phyloP scores from a whole-genome alignment of 2,888 invertebrate species.

The Boloria euphrosyne region DNA sequence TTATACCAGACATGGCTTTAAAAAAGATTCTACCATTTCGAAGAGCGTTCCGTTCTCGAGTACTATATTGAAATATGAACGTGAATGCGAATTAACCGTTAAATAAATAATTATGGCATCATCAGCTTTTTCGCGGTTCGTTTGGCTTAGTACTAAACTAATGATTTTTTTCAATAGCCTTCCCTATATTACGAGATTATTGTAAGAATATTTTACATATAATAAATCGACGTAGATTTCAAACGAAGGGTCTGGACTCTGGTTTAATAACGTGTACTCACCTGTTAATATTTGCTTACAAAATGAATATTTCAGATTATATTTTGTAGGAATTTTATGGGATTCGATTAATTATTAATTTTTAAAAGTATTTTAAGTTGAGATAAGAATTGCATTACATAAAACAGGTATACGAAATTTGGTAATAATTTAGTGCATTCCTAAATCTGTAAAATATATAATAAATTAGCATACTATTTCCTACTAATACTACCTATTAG shows the following conservation, averaged over 20 bases:
- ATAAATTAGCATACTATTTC: no score
- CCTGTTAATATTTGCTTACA: slow-evolving; percentile 15
- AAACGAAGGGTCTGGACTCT: slow-evolving; percentile 18
- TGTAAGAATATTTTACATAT: slow-evolving; percentile 31
- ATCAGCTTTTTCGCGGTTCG: slow-evolving; percentile 38
- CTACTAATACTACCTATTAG: no score
- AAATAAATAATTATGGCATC: slow-evolving; percentile 40
- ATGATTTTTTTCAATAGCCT: slow-evolving; percentile 34
- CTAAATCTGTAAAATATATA: no score
- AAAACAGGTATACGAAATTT: no score
- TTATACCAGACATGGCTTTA: slow-evolving; percentile 34
- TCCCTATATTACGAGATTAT: slow-evolving; percentile 33
- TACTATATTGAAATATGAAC: slow-evolving; percentile 36
- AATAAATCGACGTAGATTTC: slow-evolving; percentile 23
- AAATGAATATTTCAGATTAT: background rate
- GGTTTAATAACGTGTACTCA: slow-evolving; percentile 19
- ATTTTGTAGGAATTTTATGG: no score
- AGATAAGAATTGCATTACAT: no score
- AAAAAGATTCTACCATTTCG: slow-evolving; percentile 40
- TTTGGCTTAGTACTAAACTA: slow-evolving; percentile 36
- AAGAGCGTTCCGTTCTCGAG: slow-evolving; percentile 36
- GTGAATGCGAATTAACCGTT: slow-evolving; percentile 39
- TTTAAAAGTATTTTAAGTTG: no score
- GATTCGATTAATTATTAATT: no score
- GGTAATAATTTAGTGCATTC: no score